These are phyloP conservation scores for Megaptera novaeangliae DNA, from an alignment of 2,113 vertebrate species.

Conservation along the genomic window DNA sequence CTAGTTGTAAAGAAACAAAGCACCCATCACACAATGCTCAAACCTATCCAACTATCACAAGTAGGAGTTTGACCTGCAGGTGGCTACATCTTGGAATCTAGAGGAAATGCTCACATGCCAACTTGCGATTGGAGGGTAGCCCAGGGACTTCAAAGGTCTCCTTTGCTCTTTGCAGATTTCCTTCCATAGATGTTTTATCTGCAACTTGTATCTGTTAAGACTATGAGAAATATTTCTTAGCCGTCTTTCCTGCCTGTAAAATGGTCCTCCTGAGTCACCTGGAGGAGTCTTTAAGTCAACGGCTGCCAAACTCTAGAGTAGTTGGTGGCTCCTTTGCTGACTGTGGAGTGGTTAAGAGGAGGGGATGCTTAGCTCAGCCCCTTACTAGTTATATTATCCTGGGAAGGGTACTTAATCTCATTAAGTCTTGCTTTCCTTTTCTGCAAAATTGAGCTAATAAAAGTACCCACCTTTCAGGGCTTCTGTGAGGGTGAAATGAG, in stretches of 20 bases:
- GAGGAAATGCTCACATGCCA: not conserved
- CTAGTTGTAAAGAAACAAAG: not conserved
- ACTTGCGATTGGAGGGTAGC: not conserved
- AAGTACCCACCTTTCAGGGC: not conserved
- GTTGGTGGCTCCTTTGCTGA: not conserved
- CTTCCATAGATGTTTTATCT: not conserved
- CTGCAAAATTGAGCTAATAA: not conserved
- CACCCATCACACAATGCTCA: not conserved
- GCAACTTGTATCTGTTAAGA: not conserved
- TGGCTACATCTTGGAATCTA: not conserved
- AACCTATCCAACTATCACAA: not conserved
- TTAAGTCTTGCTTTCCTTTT: not conserved
- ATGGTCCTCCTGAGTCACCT: not conserved
- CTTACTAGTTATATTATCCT: not conserved
- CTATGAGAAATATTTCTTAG: not conserved
- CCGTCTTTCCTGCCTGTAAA: not conserved
- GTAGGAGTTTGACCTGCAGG: not conserved
- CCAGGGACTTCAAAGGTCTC: not conserved
- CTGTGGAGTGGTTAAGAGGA: not conserved
- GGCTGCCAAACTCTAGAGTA: not conserved
- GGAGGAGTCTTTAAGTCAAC: not conserved
- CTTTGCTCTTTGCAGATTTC: conserved; percentile 15
- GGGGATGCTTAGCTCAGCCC: not conserved
- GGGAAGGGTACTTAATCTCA: not conserved
- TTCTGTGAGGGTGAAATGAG: not conserved